Evolutionary conservation across 2,888 invertebrate species (phyloP), one percentile per base, ranked within the genome.

Genomic region (Leptodirus hochenwartii): DNA sequence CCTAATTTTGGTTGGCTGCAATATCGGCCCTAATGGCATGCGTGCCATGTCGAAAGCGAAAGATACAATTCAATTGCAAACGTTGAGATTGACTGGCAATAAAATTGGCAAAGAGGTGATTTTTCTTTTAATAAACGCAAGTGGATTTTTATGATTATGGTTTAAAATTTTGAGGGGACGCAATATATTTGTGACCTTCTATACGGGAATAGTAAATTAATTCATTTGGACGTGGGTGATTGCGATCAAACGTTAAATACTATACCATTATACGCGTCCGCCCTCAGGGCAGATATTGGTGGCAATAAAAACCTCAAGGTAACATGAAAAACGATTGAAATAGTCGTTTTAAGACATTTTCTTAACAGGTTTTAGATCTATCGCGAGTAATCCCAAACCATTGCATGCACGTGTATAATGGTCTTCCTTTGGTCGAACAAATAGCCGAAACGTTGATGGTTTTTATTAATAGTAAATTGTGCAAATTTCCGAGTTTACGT

Each of bases 51-150:
- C 39, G 12, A 24, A 37, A 16, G 25, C 39, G 2, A 41, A 39
- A 8, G 33, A 39, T 5, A 41, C 47, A 23, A 35, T 71, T 1
- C 57, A 53, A 13, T 40, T 73, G 1, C 56, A 56, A 40, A 60
- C 58, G 34, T 44, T 72, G 2, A 49, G 65, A 40, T 32, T 73
- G 2, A 66, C 62, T 37, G 69, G 70, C 0, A 72, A 71, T 40
- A 58, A 64, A 43, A 50, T 72, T 15, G 67, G 68, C 0, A 49
- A 51, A 1, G 51, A 58, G 40, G 61, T 60, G 43, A 34, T 17
- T 25, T 30, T 15, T 10, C 8, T 17, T 28, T 5, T 15, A 12
- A 15, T 25, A 4, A 16, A 11, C 20, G 16, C 11, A n/a, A n/a
- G n/a, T n/a, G n/a, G n/a, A n/a, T n/a, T n/a, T n/a, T n/a, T n/a